Conservation (phyloP, 2,113 vertebrate species). For the Brevimyrus niger region DNA sequence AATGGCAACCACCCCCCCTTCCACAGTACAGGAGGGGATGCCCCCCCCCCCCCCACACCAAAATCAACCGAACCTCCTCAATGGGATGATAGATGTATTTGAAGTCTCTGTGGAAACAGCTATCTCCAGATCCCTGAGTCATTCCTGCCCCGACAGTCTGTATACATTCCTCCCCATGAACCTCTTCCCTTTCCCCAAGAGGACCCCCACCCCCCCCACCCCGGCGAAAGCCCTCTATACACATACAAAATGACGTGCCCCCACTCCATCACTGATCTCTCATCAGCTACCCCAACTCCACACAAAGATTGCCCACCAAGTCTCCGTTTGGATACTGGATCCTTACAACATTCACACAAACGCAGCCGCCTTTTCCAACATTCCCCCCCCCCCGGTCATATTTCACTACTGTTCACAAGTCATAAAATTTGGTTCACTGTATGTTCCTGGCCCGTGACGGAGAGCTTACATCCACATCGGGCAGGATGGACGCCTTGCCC, state of each 20-base stretch:
- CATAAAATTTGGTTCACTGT: not conserved
- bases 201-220: not conserved
- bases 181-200: conserved; percentile 3
- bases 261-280: not conserved
- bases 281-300: not conserved
- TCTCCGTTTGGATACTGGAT: not conserved
- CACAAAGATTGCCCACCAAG: not conserved
- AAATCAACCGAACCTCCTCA: not conserved
- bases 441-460: not conserved
- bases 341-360: not conserved
- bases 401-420: not conserved
- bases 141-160: conserved; percentile 3
- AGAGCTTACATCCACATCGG: not conserved
- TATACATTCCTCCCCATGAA: conserved; percentile 11
- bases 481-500: not conserved
- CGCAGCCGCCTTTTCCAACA: not conserved
- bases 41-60: not conserved
- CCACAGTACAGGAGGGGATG: not conserved
- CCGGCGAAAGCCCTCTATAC: not conserved
- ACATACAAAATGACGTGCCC: not conserved
- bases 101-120: not conserved
- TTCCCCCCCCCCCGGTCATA: too few species aligned
- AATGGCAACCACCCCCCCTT: not conserved
- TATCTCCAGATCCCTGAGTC: not conserved
- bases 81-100: conserved; percentile 2